phyloP scores from a whole-genome alignment of 2,113 vertebrate species.

The Motacilla tschutschensis region DNA sequence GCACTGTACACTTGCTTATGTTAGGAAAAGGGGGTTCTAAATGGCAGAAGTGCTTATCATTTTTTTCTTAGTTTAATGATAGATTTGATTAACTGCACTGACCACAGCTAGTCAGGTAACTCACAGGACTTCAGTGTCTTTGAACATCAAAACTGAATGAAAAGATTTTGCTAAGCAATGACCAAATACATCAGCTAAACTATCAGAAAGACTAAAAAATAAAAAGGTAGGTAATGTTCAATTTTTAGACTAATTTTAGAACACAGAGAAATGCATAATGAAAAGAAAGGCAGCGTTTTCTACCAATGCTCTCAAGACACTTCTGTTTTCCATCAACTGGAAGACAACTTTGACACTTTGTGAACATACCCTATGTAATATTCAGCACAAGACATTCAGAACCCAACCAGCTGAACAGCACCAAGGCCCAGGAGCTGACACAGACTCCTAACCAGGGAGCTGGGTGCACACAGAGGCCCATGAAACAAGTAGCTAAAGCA shows the following conservation, averaged over 20 bases:
- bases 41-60: rapidly evolving
- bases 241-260: background rate
- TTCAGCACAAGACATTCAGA: background rate
- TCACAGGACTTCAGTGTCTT: background rate
- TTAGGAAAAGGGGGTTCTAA: background rate
- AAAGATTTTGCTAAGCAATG: background rate
- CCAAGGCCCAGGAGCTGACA: background rate
- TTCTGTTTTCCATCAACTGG: background rate
- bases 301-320: background rate
- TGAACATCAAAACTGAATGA: background rate
- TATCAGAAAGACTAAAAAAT: background rate
- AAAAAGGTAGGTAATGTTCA: background rate
- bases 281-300: background rate
- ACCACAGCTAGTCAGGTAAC: background rate
- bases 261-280: background rate
- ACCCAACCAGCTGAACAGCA: background rate
- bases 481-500: background rate
- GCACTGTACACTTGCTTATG: rapidly evolving
- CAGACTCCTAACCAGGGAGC: background rate
- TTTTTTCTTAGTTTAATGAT: background rate
- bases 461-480: background rate
- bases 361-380: background rate
- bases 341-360: background rate
- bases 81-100: background rate
- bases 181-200: background rate